phyloP scores from a whole-genome alignment of 2,888 invertebrate genomes.

The Folsomia candida region DNA sequence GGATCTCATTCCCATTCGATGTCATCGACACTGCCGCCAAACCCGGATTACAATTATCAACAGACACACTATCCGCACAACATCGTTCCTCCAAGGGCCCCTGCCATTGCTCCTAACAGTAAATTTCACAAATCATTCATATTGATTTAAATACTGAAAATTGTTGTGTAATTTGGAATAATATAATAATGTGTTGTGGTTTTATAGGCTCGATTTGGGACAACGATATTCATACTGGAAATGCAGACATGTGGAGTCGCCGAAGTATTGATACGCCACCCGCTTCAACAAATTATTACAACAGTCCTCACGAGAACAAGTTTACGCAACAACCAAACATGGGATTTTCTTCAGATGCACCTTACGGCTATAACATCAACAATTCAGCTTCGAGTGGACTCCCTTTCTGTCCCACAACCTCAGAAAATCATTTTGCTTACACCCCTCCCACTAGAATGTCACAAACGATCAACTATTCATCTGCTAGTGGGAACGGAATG shows the following conservation, averaged over 20 bases:
- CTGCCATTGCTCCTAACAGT: too few species aligned
- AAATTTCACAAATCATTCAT: too few species aligned
- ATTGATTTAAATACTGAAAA: too few species aligned
- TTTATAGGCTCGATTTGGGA: conserved; percentile 28
- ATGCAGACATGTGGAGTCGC: conserved; percentile 47
- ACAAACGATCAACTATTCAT: too few species aligned
- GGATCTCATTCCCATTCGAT: neutral
- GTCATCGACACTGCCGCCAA: neutral
- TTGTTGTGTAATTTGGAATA: too few species aligned
- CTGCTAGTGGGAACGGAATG: neutral
- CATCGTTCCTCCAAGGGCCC: neutral
- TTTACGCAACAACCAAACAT: neutral
- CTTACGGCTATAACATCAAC: neutral
- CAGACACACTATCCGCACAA: neutral
- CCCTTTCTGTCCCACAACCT: neutral
- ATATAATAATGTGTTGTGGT: too few species aligned
- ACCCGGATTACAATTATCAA: neutral
- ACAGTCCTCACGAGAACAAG: neutral
- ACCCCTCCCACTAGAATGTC: too few species aligned
- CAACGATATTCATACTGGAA: conserved; percentile 44
- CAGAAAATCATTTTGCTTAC: neutral
- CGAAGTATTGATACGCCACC: neutral
- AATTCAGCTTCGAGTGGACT: neutral
- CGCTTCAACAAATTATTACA: conserved; percentile 35
- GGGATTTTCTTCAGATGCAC: neutral